phyloP scores from a whole-genome alignment of 1,140 invertebrate genomes.

The Calliopsis andreniformis region DNA sequence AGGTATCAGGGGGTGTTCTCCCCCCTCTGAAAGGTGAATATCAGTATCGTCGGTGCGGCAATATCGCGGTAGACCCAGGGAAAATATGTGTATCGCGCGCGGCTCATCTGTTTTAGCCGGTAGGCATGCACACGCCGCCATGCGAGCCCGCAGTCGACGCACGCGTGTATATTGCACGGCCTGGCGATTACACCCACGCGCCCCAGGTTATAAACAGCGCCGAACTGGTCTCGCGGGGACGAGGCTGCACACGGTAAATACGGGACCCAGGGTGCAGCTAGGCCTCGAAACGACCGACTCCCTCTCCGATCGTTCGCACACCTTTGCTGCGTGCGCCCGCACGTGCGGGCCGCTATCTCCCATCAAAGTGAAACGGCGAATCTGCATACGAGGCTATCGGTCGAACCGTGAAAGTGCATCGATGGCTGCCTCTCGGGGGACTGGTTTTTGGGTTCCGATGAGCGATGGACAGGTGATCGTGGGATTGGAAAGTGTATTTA shows the following conservation, averaged over 20 bases:
- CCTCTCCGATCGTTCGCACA: constrained; percentile 26
- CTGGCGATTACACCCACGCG: constrained; percentile 29
- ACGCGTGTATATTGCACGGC: background rate
- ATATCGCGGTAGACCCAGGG: constrained; percentile 62
- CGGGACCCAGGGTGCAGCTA: too few species aligned
- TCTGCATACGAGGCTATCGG: background rate
- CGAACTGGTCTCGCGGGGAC: constrained; percentile 32
- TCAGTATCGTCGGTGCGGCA: constrained; percentile 48
- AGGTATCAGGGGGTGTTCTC: constrained; percentile 24
- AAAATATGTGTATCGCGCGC: constrained; percentile 65
- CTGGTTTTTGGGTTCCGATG: too few species aligned
- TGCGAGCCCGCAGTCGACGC: constrained; percentile 25
- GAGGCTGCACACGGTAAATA: too few species aligned
- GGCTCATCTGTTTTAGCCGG: constrained; percentile 59
- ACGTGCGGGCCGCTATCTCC: background rate
- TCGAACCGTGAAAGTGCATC: too few species aligned
- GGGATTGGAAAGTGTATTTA: too few species aligned
- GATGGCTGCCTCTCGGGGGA: too few species aligned
- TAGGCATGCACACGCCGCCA: constrained; percentile 37
- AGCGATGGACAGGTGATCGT: too few species aligned
- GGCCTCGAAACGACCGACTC: constrained; percentile 23
- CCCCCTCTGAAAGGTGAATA: constrained; percentile 38
- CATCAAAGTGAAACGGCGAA: constrained; percentile 1
- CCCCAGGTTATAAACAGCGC: constrained; percentile 31
- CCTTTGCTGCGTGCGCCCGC: background rate